Evolutionary conservation across 64 coral and sea anemone species (phyloP), one percentile per base, ranked within the genome.

Genomic region (Montipora sp.): DNA sequence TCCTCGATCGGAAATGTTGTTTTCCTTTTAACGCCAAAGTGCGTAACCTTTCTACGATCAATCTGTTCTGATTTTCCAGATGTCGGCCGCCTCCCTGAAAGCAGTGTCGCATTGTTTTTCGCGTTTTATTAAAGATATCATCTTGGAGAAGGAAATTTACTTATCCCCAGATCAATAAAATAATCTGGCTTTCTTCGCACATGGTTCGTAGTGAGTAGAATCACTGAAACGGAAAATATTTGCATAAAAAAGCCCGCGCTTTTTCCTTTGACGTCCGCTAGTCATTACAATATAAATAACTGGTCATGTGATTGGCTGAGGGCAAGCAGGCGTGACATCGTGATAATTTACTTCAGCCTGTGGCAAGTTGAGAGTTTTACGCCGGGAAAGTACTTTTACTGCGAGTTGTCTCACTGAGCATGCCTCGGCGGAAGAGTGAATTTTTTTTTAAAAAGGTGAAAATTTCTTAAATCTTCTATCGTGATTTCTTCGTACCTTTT

Each of bases 161-260:
- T 36, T 36, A 55, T 7, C 6, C 1, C 10, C 6, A 55, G 51
- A 55, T 55, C 5, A 10, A 55, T 55, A 55, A 7, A 7, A 55
- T 7, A 55, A 55, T 7, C 5, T 55, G 5, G 2, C 51, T 55
- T 55, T 55, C 6, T 23, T 85, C 53, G 15, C 82, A 85, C 82
- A 66, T 85, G 82, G 44, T 2, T 2, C 15, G 36, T 51, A 50
- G 65, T 85, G 71, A 85, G 82, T 85, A 85, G 73, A 72, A 85
- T 70, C 82, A 85, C 82, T 85, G 8, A 71, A 14, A 14, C 60
- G 5, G 2, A 63, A 1, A 84, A 1, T 36, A 85, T 70, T 85
- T 85, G 63, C 61, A 85, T 85, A 71, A 85, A 85, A 72, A 71
- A 85, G 82, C 82, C 63, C 63, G 65, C 59, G 60, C 5, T 85